Evolutionary conservation across 1,140 invertebrate genomes (phyloP).

Genomic region (Ridgeia piscesae): DNA sequence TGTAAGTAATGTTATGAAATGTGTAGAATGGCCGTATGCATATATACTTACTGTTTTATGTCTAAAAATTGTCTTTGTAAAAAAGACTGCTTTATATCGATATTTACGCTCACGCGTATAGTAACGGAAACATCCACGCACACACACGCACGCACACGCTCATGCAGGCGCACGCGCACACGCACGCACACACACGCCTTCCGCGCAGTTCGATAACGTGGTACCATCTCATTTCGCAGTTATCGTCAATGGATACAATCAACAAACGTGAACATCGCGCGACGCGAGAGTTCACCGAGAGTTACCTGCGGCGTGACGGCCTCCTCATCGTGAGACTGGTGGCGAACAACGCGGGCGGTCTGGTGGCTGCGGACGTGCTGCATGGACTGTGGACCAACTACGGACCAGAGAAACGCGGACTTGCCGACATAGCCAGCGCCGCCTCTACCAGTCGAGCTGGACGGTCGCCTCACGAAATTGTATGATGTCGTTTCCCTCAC

Average conservation of each 20-base stretch:
- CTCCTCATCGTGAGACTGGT: slow-evolving; percentile 33
- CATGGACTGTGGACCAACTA: slow-evolving; percentile 28
- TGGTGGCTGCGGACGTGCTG: slow-evolving; percentile 29
- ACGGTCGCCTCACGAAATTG: slow-evolving; percentile 5
- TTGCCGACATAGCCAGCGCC: background rate
- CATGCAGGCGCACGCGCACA: background rate
- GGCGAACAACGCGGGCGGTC: slow-evolving; percentile 30
- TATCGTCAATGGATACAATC: slow-evolving; percentile 7
- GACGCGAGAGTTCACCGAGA: slow-evolving; percentile 27
- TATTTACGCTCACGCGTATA: no score
- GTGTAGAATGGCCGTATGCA: background rate
- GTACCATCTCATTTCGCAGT: background rate
- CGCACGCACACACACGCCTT: background rate
- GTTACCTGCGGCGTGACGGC: slow-evolving; percentile 33
- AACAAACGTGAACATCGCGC: background rate
- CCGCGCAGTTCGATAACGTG: background rate
- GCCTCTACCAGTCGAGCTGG: background rate
- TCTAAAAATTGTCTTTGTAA: background rate
- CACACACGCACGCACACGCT: background rate
- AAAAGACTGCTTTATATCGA: background rate
- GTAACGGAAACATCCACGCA: background rate
- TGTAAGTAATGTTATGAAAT: background rate
- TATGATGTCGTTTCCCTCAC: slow-evolving; percentile 15
- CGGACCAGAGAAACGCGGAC: slow-evolving; percentile 14
- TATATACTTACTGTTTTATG: background rate